Evolutionary conservation across 2,113 vertebrate genomes (phyloP), one percentile per base, ranked within the genome.

Genomic region (Struthio camelus): DNA sequence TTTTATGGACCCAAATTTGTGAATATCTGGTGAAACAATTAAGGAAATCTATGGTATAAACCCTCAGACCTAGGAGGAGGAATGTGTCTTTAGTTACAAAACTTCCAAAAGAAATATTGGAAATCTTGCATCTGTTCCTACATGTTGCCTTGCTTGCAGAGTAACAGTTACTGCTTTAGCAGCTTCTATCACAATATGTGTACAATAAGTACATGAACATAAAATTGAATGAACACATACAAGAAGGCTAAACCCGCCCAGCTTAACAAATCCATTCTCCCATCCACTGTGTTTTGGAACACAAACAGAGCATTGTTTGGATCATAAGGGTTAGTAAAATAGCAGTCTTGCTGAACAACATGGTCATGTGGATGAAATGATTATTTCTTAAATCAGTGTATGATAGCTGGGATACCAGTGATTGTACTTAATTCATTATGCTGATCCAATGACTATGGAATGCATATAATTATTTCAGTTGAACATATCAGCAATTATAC

Each of bases 321-420:
- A 96, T 97, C 94, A 77, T 78, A 87, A 96, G 87, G 81, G 97
- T 97, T 97, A 97, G 89, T 53, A 85, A 97, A 98, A 97, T 97
- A 97, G 95, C 46, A 95, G 94, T 95, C 66, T 92, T 92, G 59
- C 61, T 90, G 94, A 95, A 92, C 40, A 94, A 59, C 51, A 92
- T 46, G 86, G 88, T 91, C 88, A 94, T 92, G 80, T 94, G 85
- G 38, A 87, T 89, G 42, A 90, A 92, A 85, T 72, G 6, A 96
- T 95, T 96, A 94, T 94, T 97, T 93, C 72, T 66, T 85, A 69
- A 86, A 96, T 90, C 76, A 87, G 36, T 78, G 59, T 85, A 71
- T 89, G 78, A 94, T 92, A 93, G 70, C 53, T 62, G 56, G 34
- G 69, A 81, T 87, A 79, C 62, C 19, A 76, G 42, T 64, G 70